Evolutionary conservation across 2,113 vertebrate species (phyloP), one percentile per base, ranked within the genome.

Genomic region (Psittacara wagleri): DNA sequence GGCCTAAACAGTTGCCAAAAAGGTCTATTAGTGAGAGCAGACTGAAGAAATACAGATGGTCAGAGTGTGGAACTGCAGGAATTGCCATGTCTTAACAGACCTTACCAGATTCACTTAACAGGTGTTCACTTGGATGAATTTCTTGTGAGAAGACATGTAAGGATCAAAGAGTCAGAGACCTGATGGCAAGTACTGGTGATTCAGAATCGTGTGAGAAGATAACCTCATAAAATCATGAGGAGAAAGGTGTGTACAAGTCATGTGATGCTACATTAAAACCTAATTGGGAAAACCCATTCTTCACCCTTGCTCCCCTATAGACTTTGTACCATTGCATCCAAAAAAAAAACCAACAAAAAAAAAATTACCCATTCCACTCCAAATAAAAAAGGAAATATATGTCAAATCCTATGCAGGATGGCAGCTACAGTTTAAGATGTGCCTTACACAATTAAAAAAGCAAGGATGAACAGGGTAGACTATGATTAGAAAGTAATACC

Each of bases 111-210:
- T 55, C 49, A 49, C 9, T 35, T 17, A 16, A 16, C 48, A 69
- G n/a, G 29, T 64, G 18, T 83, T 98, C 84, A 23, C 37, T 75
- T 69, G 52, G 14, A 70, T 66, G 80, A 97, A 92, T 74, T 95
- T 39, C 39, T 95, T 94, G 93, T 93, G 59, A 80, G 73, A 51
- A 62, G 46, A 72, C 74, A 84, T 62, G 39, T 73, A 86, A 82
- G 27, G 22, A 81, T 92, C 54, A 80, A 83, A 88, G 95, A 41
- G 69, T 75, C 85, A 66, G 66, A 90, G 92, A 94, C 83, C 57
- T 83, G 39, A 39, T 13, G 67, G 48, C 70, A 91, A 72, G 33
- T 51, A 75, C 19, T 48, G 67, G 41, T 48, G 76, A 88, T 46
- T 88, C 69, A 64, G 52, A 94, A 25, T 73, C 25, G n/a, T 37